Evolutionary conservation across 2,797 vertebrate species (phyloP).

Genomic region (Labroides dimidiatus): DNA sequence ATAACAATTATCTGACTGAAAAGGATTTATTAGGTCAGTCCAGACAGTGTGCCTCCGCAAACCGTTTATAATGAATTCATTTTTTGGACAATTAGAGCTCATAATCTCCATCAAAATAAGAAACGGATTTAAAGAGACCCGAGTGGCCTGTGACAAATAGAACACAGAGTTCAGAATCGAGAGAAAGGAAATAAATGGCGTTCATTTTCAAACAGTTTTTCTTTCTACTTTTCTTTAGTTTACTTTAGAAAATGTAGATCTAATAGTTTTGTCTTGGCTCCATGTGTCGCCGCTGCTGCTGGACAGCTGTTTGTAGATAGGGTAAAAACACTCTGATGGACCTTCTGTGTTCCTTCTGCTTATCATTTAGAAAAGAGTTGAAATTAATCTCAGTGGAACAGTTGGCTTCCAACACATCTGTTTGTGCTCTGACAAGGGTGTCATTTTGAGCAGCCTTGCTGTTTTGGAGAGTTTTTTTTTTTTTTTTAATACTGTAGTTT

Average conservation of each 20-base stretch:
- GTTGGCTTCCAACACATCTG: constrained; percentile 49
- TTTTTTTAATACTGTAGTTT: not conserved
- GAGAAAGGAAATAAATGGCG: not conserved
- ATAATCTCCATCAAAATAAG: constrained; percentile 12
- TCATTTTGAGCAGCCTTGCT: constrained; percentile 26
- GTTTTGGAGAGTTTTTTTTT: constrained; percentile 17
- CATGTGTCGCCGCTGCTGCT: not conserved
- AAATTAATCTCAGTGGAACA: constrained; percentile 35
- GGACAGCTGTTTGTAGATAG: constrained; percentile 34
- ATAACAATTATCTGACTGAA: constrained; percentile 28
- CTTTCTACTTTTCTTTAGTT: not conserved
- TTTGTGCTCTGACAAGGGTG: constrained; percentile 13
- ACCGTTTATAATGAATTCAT: constrained; percentile 11
- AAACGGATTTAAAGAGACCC: constrained; percentile 1
- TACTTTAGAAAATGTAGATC: not conserved
- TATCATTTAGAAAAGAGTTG: constrained; percentile 23
- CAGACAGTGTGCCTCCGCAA: constrained; percentile 18
- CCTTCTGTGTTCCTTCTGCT: constrained; percentile 18
- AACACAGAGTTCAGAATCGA: constrained; percentile 12
- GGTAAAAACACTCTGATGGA: constrained; percentile 15
- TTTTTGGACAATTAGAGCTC: not conserved
- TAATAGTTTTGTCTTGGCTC: not conserved
- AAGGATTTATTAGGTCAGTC: constrained; percentile 33
- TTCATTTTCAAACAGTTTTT: constrained; percentile 6
- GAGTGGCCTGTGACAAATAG: not conserved